Conservation (phyloP, 2,113 vertebrate genomes). For the Marcusenius ussheri region DNA sequence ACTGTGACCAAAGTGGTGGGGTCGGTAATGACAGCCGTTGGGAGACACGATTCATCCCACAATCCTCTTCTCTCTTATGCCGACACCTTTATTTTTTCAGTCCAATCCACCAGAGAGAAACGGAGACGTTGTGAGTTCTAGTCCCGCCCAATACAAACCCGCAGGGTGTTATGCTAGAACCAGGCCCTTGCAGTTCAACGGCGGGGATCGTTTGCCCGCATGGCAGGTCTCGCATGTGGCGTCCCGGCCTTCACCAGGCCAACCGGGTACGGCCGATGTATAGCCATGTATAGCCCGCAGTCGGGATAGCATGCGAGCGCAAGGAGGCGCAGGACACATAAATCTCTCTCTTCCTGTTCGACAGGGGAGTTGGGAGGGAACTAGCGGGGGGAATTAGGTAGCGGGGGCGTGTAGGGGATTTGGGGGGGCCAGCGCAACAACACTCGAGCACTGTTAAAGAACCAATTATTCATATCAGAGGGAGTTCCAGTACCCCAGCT, state of each 20-base stretch:
- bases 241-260: constrained; percentile 46
- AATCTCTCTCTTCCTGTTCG: constrained; percentile 71
- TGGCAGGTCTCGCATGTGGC: background rate
- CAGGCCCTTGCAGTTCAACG: background rate
- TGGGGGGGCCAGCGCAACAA: constrained; percentile 6
- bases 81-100: background rate
- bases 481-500: constrained; percentile 14
- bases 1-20: background rate
- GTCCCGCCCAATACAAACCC: background rate
- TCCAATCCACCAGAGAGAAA: background rate
- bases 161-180: background rate
- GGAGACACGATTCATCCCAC: background rate
- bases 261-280: constrained; percentile 59
- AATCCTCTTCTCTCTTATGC: background rate
- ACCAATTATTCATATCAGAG: constrained; percentile 18
- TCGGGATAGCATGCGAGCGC: constrained; percentile 66
- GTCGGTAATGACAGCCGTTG: background rate
- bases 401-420: background rate
- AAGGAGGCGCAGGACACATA: constrained; percentile 69
- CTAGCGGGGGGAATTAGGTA: background rate
- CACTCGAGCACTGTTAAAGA: background rate
- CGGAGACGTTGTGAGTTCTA: background rate
- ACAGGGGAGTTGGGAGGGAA: constrained; percentile 27
- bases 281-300: constrained; percentile 70
- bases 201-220: background rate